Conservation (phyloP, 1,140 invertebrate species). For the Micrasema minimum region DNA sequence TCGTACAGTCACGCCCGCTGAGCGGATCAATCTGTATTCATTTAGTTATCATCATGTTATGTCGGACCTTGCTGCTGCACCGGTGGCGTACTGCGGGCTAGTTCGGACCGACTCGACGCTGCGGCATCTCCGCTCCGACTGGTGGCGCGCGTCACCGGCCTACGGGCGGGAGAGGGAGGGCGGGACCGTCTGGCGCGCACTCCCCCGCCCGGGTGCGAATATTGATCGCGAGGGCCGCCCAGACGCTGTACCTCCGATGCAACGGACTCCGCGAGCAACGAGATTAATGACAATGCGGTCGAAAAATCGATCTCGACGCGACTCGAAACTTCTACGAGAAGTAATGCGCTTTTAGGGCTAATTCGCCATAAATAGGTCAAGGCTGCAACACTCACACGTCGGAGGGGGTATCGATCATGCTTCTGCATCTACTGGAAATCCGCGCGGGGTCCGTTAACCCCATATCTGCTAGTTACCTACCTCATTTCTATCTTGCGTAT, state of each 20-base stretch:
- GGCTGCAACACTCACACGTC: constrained; percentile 10
- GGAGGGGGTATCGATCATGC: constrained; percentile 22
- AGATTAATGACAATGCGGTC: constrained; percentile 40
- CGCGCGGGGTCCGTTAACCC: constrained; percentile 19
- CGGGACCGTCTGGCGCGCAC: constrained; percentile 45
- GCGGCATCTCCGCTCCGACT: constrained; percentile 36
- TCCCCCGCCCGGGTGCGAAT: constrained; percentile 54
- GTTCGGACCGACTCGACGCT: constrained; percentile 16
- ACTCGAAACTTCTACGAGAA: constrained; percentile 11
- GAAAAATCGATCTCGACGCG: constrained; percentile 37
- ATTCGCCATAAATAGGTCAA: constrained; percentile 24
- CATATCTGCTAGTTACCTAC: no score
- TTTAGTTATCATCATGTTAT: constrained; percentile 61
- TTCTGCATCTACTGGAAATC: constrained; percentile 9
- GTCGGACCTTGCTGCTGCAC: constrained; percentile 1
- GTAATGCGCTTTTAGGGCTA: background rate
- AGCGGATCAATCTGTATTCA: constrained; percentile 60
- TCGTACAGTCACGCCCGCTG: constrained; percentile 64
- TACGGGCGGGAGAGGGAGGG: constrained; percentile 6
- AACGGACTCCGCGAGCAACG: constrained; percentile 13
- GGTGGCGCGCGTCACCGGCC: constrained; percentile 23
- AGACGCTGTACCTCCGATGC: constrained; percentile 38
- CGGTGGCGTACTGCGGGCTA: background rate
- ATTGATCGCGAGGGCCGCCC: constrained; percentile 60
- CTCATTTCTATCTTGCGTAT: no score